Percentiles rank a stretch among this genome's conserved stretches.
Conservation (phyloP, 2,113 vertebrate species). For the Procapra przewalskii region DNA sequence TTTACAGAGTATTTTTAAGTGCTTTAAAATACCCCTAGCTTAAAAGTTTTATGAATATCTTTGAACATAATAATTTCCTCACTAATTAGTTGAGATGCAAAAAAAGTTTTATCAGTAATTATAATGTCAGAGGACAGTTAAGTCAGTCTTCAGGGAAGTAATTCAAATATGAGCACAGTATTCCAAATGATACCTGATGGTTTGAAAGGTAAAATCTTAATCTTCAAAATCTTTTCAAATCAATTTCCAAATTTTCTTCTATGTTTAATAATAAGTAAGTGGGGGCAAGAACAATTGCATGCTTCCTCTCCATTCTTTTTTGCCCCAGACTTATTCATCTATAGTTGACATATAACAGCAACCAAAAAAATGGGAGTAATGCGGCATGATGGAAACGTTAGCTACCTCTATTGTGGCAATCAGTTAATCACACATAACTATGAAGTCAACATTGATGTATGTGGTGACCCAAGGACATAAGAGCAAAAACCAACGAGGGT, state of each 20-base stretch:
- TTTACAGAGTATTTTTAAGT: background rate
- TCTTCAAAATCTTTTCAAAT: background rate
- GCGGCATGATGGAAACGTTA: background rate
- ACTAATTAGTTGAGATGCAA: background rate
- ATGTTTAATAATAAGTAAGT: background rate
- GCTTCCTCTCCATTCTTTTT: background rate
- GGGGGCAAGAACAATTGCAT: background rate
- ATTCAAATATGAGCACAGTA: background rate
- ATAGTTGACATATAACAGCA: background rate
- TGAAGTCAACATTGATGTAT: background rate
- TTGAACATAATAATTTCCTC: background rate
- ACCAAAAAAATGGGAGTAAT: background rate
- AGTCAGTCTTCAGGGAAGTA: background rate
- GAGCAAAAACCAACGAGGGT: background rate
- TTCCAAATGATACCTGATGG: background rate
- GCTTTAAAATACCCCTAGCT: constrained; percentile 10
- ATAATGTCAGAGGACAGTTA: background rate
- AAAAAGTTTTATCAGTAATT: background rate
- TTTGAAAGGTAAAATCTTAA: background rate
- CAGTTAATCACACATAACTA: background rate
- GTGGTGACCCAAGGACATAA: background rate
- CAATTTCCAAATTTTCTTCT: background rate
- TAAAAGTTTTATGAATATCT: constrained; percentile 1
- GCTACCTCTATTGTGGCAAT: background rate
- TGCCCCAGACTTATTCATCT: background rate